Percentiles rank a stretch among this genome's conserved stretches.
Conservation (phyloP, 2,888 invertebrate genomes). For the Trypoxylon attenuatum region DNA sequence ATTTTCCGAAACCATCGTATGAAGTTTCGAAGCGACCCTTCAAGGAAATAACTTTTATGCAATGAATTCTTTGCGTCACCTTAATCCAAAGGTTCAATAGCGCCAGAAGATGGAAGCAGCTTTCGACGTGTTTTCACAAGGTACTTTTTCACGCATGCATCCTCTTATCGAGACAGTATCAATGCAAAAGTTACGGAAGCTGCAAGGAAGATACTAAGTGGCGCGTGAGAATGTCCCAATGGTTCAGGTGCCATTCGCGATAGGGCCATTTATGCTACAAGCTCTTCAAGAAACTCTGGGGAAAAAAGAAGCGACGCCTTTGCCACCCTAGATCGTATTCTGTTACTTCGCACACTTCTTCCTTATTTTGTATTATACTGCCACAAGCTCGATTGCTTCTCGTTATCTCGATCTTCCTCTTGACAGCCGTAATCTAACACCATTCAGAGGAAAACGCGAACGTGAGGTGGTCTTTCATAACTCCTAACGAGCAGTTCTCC, state of each 20-base stretch:
- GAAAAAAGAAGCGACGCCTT: background rate
- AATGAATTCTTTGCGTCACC: background rate
- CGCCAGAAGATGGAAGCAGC: too few relatives aligned
- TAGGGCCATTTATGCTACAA: background rate
- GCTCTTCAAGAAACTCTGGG: background rate
- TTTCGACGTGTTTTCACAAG: too few relatives aligned
- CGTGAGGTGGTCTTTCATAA: too few relatives aligned
- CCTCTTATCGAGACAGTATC: background rate
- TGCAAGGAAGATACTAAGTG: background rate
- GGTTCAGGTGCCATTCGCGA: background rate
- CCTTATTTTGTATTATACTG: background rate
- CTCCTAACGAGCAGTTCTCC: too few relatives aligned
- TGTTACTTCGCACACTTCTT: background rate
- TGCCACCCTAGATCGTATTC: background rate
- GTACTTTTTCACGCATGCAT: too few relatives aligned
- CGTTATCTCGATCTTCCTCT: background rate
- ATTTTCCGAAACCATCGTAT: constrained; percentile 9
- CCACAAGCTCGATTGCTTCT: background rate
- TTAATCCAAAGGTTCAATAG: constrained; percentile 8
- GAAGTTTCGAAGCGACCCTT: background rate
- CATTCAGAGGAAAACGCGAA: background rate
- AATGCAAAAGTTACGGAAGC: background rate
- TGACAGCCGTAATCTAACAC: background rate
- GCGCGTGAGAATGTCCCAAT: background rate
- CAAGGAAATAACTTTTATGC: constrained; percentile 9